A percentile compares a stretch with the other conserved stretches of the same genome.
Conservation (phyloP, 2,888 invertebrate species). For the Therioaphis trifolii region DNA sequence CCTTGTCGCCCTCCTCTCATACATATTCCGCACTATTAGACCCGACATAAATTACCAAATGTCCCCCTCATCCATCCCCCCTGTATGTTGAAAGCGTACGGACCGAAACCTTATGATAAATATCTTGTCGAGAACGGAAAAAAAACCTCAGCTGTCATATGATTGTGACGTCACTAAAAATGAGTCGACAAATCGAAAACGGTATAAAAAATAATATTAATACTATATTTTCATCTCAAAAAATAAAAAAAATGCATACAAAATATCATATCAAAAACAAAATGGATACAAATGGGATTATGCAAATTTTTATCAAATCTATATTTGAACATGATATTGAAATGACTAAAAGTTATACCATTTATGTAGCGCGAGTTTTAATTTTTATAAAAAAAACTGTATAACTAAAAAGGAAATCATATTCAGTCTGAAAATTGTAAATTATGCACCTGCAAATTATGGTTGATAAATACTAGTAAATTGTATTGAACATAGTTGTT, state of each 20-base stretch:
- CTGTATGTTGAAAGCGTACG: conserved; percentile 36
- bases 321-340: too few relatives aligned
- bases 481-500: too few relatives aligned
- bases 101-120: conserved; percentile 51
- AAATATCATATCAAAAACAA: too few relatives aligned
- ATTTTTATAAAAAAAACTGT: too few relatives aligned
- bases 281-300: too few relatives aligned
- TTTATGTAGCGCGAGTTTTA: too few relatives aligned
- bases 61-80: neutral
- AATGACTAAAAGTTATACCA: too few relatives aligned
- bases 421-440: too few relatives aligned
- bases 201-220: neutral
- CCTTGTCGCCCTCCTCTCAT: conserved; percentile 54
- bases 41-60: conserved; percentile 57
- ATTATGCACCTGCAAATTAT: too few relatives aligned
- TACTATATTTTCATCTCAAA: neutral
- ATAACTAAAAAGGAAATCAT: too few relatives aligned
- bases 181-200: conserved; percentile 40
- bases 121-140: conserved; percentile 31
- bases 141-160: conserved; percentile 11
- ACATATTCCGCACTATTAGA: conserved; percentile 53
- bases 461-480: too few relatives aligned
- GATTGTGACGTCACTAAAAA: conserved; percentile 36
- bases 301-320: too few relatives aligned
- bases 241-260: neutral